Percentiles rank a stretch among this genome's conserved stretches.
Conservation (phyloP, 2,888 invertebrate species). For the Nymphalis c-album region DNA sequence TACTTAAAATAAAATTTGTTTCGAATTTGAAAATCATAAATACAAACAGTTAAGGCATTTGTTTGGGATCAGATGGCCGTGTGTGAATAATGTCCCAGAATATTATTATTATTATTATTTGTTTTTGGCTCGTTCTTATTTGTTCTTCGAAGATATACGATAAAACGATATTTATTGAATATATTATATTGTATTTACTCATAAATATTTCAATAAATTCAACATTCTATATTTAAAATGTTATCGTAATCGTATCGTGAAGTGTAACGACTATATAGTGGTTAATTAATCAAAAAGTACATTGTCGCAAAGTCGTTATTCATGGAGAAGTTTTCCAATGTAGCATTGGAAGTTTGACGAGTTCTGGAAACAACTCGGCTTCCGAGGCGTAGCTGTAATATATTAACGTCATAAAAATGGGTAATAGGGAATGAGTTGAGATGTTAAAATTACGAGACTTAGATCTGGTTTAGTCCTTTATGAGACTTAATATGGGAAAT, state of each 20-base stretch:
- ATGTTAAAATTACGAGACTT: neutral
- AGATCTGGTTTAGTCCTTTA: neutral
- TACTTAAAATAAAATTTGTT: too few relatives aligned
- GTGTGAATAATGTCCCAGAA: too few relatives aligned
- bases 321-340: constrained; percentile 18
- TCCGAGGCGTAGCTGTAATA: constrained; percentile 6
- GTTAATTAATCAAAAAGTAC: constrained; percentile 13
- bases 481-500: too few relatives aligned
- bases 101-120: too few relatives aligned
- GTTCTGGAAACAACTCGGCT: constrained; percentile 11
- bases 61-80: too few relatives aligned
- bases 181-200: too few relatives aligned
- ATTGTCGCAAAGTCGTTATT: neutral
- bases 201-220: too few relatives aligned
- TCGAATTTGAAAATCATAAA: too few relatives aligned
- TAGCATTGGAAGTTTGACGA: constrained; percentile 20
- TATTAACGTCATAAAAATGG: constrained; percentile 18
- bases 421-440: neutral
- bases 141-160: too few relatives aligned
- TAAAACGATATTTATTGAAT: too few relatives aligned
- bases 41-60: too few relatives aligned
- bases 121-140: too few relatives aligned
- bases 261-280: neutral
- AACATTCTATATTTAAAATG: neutral
- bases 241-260: neutral